Conservation (phyloP, 2,888 invertebrate species). For the Apomyelois bistriatella region DNA sequence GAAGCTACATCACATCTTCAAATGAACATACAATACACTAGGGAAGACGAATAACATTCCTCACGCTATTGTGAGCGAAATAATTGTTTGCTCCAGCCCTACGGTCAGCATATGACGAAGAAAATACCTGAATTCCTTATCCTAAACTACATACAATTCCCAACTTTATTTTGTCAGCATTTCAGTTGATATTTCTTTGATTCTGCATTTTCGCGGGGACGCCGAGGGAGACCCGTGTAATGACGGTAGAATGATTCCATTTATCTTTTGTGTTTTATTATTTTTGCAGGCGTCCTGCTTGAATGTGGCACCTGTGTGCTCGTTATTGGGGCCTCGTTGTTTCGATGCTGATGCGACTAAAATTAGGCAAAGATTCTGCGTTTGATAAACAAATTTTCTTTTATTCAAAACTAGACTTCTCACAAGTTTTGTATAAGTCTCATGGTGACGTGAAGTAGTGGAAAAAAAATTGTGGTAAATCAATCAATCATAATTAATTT, state of each 20-base stretch:
- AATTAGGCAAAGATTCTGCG: background rate
- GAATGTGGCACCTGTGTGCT: conserved; percentile 26
- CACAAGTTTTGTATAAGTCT: too few species aligned
- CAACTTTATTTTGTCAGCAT: conserved; percentile 22
- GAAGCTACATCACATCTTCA: conserved; percentile 22
- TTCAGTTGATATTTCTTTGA: conserved; percentile 22
- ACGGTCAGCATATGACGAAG: conserved; percentile 25
- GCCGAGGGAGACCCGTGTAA: conserved; percentile 35
- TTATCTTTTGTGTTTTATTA: conserved; percentile 43
- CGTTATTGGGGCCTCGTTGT: conserved; percentile 24
- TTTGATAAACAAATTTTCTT: background rate
- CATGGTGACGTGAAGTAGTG: too few species aligned
- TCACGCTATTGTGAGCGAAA: conserved; percentile 28
- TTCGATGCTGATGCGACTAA: background rate
- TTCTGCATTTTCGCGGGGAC: conserved; percentile 14
- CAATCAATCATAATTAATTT: too few species aligned
- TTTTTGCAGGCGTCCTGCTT: conserved; percentile 28
- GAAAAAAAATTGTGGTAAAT: too few species aligned
- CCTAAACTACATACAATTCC: conserved; percentile 15
- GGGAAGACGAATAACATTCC: conserved; percentile 31
- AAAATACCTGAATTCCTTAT: conserved; percentile 27
- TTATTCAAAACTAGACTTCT: too few species aligned
- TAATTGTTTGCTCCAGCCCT: conserved; percentile 29
- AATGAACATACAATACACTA: conserved; percentile 22
- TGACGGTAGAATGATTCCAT: conserved; percentile 43